phyloP scores from a whole-genome alignment of 2,113 vertebrate genomes.

The Pelecanoides urinatrix region DNA sequence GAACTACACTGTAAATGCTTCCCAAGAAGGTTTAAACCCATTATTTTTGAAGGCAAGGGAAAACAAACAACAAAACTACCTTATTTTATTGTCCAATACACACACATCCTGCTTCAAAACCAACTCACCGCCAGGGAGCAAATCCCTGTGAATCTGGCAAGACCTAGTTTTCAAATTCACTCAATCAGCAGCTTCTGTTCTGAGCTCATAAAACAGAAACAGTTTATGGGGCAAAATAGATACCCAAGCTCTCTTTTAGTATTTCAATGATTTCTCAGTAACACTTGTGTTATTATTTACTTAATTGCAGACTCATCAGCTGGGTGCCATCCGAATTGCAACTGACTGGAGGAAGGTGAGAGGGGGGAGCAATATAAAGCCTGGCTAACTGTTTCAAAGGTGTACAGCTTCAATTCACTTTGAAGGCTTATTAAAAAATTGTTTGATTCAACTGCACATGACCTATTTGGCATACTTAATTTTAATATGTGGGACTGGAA shows the following conservation, averaged over 20 bases:
- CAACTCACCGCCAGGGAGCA: not conserved
- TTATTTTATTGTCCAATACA: not conserved
- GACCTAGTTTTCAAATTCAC: conserved; percentile 13
- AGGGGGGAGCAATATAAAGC: not conserved
- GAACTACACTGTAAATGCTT: not conserved
- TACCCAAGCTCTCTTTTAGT: not conserved
- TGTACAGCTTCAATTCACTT: not conserved
- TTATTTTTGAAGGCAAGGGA: not conserved
- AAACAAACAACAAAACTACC: not conserved
- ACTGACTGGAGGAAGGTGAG: not conserved
- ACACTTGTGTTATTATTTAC: not conserved
- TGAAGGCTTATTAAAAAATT: not conserved
- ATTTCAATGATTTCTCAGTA: not conserved
- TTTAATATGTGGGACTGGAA: not conserved
- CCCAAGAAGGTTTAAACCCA: not conserved
- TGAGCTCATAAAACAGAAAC: not conserved
- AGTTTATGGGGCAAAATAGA: not conserved
- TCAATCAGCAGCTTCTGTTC: conserved; percentile 8
- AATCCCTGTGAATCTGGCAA: not conserved
- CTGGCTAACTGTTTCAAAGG: not conserved
- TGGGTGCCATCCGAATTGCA: not conserved
- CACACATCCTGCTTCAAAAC: not conserved
- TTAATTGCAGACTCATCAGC: not conserved
- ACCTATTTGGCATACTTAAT: not conserved
- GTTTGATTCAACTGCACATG: not conserved